phyloP scores from a whole-genome alignment of 2,888 invertebrate genomes.

The Julus scandinavius region DNA sequence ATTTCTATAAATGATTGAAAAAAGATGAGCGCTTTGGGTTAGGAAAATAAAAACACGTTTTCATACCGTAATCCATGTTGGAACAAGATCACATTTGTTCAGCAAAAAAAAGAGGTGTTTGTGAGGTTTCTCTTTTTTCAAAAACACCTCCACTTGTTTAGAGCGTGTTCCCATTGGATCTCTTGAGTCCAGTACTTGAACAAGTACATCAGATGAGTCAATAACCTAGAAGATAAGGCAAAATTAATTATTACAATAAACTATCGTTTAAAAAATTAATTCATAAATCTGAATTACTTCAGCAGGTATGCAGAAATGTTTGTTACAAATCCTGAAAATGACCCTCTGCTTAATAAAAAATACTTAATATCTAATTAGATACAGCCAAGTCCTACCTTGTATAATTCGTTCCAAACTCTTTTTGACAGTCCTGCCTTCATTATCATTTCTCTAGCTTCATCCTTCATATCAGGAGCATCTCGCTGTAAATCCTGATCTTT shows the following conservation, averaged over 20 bases:
- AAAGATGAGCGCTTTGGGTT: too few species aligned
- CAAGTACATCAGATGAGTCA: constrained; percentile 96
- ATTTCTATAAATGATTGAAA: neutral
- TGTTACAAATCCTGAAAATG: neutral
- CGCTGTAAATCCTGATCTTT: constrained; percentile 85
- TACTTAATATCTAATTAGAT: neutral
- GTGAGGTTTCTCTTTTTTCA: constrained; percentile 93
- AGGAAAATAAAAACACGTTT: neutral
- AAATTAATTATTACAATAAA: too few species aligned
- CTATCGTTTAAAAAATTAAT: neutral
- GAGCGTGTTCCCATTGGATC: constrained; percentile 98
- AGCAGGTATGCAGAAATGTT: neutral
- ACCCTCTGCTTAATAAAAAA: neutral
- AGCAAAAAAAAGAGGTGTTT: constrained; percentile 97
- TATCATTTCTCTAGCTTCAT: constrained; percentile 89
- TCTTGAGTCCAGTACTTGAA: constrained; percentile 95
- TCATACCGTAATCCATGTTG: constrained; percentile 90
- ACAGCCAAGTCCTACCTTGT: constrained; percentile 76
- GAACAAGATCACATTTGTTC: constrained; percentile 90
- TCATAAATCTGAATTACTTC: constrained; percentile 19
- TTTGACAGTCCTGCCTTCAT: constrained; percentile 96
- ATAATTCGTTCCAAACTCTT: constrained; percentile 98
- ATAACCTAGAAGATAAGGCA: constrained; percentile 70
- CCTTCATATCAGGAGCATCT: constrained; percentile 79
- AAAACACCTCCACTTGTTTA: constrained; percentile 88